These are phyloP conservation scores for Neoascia interrupta DNA, from an alignment of 2,888 invertebrate species.

Conservation along the genomic window DNA sequence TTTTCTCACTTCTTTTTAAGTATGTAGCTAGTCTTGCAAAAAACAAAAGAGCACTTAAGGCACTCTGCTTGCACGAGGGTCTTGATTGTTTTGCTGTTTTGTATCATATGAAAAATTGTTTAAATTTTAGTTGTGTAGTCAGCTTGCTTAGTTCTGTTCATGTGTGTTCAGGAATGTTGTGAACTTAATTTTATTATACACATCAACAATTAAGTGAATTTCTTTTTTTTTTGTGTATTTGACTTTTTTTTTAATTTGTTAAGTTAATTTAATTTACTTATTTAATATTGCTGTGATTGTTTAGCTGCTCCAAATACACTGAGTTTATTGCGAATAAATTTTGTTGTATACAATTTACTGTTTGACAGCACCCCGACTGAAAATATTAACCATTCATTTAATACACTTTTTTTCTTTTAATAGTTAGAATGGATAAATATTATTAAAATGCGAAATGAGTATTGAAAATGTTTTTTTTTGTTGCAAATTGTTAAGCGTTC, in stretches of 20 bases:
- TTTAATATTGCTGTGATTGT: conserved; percentile 33
- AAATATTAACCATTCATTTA: conserved; percentile 38
- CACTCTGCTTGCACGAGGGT: conserved; percentile 48
- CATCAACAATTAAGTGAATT: conserved; percentile 10
- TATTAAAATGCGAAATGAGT: too few species aligned
- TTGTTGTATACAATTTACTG: conserved; percentile 57
- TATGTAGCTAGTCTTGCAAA: conserved; percentile 9
- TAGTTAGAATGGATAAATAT: neutral
- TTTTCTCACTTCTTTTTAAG: neutral
- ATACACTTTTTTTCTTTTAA: neutral
- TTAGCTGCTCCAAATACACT: conserved; percentile 66
- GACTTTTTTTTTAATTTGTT: neutral
- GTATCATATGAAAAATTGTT: conserved; percentile 12
- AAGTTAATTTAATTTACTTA: neutral
- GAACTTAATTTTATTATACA: conserved; percentile 23
- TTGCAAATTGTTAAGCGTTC: too few species aligned
- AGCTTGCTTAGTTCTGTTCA: conserved; percentile 13
- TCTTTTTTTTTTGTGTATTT: conserved; percentile 5
- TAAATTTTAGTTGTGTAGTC: conserved; percentile 17
- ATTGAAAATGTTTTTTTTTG: too few species aligned
- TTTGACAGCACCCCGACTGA: conserved; percentile 63
- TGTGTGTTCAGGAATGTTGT: conserved; percentile 46
- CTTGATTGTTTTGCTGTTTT: conserved; percentile 35
- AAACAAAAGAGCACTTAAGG: conserved; percentile 66
- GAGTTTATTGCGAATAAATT: conserved; percentile 54